phyloP scores from a whole-genome alignment of 2,888 invertebrate species.

The Epsilonema sp. region DNA sequence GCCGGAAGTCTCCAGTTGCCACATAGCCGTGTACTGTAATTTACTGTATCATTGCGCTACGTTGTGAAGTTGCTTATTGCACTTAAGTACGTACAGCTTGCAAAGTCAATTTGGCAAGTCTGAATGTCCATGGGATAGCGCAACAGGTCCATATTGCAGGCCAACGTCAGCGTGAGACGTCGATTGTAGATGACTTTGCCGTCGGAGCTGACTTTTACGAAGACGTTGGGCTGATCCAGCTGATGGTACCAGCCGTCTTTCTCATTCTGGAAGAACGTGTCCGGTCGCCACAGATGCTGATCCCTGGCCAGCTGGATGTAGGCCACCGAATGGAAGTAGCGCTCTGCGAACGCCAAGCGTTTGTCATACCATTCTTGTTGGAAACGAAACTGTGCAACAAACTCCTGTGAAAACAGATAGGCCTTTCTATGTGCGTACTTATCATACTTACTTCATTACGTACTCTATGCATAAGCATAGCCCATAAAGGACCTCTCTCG shows the following conservation, averaged over 20 bases:
- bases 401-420: conserved; percentile 22
- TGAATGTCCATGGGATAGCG: conserved; percentile 27
- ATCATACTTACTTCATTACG: no score
- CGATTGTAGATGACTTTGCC: conserved; percentile 25
- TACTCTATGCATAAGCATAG: no score
- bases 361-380: conserved; percentile 27
- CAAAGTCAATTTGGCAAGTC: conserved; percentile 25
- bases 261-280: conserved; percentile 16
- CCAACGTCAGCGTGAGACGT: conserved; percentile 21
- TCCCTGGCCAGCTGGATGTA: conserved; percentile 21
- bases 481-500: no score
- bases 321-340: conserved; percentile 11
- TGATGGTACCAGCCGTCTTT: conserved; percentile 8
- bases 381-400: conserved; percentile 26
- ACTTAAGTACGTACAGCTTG: conserved; percentile 19
- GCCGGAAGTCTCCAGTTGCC: no score
- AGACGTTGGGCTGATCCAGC: conserved; percentile 17
- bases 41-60: no score
- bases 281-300: conserved; percentile 23
- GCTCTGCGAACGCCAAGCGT: conserved; percentile 19
- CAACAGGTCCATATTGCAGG: conserved; percentile 25
- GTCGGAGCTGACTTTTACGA: conserved; percentile 22
- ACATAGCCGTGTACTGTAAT: no score
- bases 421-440: no score
- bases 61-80: neutral